phyloP scores from a whole-genome alignment of 1,140 invertebrate genomes.

The Ridgeia piscesae region DNA sequence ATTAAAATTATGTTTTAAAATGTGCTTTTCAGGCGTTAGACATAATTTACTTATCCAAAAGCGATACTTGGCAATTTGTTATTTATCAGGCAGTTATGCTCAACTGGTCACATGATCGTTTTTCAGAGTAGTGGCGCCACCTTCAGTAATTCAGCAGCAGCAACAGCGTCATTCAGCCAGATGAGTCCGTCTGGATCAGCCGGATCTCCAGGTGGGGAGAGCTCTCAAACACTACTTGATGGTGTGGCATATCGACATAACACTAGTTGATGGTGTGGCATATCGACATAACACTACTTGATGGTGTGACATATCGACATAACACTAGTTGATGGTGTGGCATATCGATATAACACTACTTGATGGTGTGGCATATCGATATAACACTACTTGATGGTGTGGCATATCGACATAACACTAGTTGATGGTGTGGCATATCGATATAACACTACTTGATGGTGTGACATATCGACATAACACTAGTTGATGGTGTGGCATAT shows the following conservation, averaged over 20 bases:
- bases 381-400: no score
- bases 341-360: no score
- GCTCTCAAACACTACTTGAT: constrained; percentile 1
- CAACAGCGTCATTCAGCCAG: constrained; percentile 45
- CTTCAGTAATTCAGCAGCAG: constrained; percentile 50
- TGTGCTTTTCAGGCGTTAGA: neutral
- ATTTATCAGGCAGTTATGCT: constrained; percentile 23
- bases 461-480: no score
- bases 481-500: no score
- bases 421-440: no score
- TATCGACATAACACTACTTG: no score
- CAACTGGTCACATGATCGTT: constrained; percentile 29
- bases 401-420: no score
- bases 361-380: no score
- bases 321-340: no score
- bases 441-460: no score
- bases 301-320: no score
- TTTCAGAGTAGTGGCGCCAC: constrained; percentile 28
- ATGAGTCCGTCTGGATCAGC: constrained; percentile 68
- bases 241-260: neutral
- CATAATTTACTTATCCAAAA: neutral
- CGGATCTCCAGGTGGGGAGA: constrained; percentile 41
- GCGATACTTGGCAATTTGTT: neutral
- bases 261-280: neutral
- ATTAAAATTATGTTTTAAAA: constrained; percentile 29